These are phyloP conservation scores for Sebastes nivosus DNA, from an alignment of 2,797 vertebrate species.

Conservation along the genomic window DNA sequence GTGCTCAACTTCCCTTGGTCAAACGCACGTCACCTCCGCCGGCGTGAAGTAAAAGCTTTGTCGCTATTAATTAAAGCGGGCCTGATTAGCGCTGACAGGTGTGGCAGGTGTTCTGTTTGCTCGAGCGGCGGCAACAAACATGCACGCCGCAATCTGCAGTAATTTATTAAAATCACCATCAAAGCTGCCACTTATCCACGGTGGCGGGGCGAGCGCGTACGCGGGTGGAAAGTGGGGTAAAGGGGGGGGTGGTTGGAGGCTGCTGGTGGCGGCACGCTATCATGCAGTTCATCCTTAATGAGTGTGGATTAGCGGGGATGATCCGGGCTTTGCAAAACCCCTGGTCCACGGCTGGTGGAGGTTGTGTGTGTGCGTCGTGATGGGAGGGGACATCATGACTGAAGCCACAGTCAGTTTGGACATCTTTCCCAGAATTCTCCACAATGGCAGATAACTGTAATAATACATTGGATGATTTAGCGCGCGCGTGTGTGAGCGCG, in stretches of 20 bases:
- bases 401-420: slow-evolving; percentile 64
- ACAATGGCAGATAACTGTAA: slow-evolving; percentile 46
- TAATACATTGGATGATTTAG: slow-evolving; percentile 49
- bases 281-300: slow-evolving; percentile 87
- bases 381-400: slow-evolving; percentile 40
- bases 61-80: slow-evolving; percentile 60
- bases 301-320: slow-evolving; percentile 90
- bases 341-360: slow-evolving; percentile 64
- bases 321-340: slow-evolving; percentile 87
- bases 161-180: slow-evolving; percentile 77
- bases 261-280: slow-evolving; percentile 78
- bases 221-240: slow-evolving; percentile 50
- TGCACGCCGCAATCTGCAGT: slow-evolving; percentile 54
- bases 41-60: slow-evolving; percentile 56
- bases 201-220: slow-evolving; percentile 2
- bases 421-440: slow-evolving; percentile 63
- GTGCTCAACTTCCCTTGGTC: slow-evolving; percentile 25
- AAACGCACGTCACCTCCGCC: slow-evolving; percentile 8
- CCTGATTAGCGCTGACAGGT: slow-evolving; percentile 58
- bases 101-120: slow-evolving; percentile 58
- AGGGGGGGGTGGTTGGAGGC: slow-evolving; percentile 14
- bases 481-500: background rate
- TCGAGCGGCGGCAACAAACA: slow-evolving; percentile 36
- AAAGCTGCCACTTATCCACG: slow-evolving; percentile 73
- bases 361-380: slow-evolving; percentile 9